These are phyloP conservation scores for Pycnomerus fuliginosus DNA, from an alignment of 2,888 invertebrate genomes.

Conservation along the genomic window DNA sequence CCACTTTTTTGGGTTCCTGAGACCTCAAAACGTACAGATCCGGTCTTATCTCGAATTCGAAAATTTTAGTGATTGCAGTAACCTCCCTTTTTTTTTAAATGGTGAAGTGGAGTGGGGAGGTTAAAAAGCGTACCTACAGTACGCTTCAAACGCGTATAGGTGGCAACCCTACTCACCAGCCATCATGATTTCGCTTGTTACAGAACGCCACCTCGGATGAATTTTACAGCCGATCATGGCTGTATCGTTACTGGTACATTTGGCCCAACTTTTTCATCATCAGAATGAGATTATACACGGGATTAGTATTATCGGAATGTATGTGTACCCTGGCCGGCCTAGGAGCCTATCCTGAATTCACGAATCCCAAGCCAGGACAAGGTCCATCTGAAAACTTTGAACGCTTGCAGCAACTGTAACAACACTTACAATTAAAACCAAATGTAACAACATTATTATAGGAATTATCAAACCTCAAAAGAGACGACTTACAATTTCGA, in stretches of 20 bases:
- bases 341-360: constrained; percentile 83
- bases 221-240: constrained; percentile 68
- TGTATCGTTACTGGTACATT: constrained; percentile 82
- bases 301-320: constrained; percentile 87
- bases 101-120: too few species aligned
- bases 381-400: constrained; percentile 81
- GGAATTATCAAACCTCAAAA: constrained; percentile 9
- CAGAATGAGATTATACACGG: constrained; percentile 86
- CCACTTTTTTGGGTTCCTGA: too few species aligned
- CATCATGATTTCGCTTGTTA: too few species aligned
- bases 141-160: too few species aligned
- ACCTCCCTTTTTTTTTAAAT: too few species aligned
- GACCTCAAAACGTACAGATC: too few species aligned
- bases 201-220: constrained; percentile 82
- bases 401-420: constrained; percentile 57
- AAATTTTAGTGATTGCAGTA: too few species aligned
- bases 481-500: constrained; percentile 67
- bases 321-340: constrained; percentile 88
- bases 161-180: too few species aligned
- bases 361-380: constrained; percentile 73
- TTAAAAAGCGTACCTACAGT: too few species aligned
- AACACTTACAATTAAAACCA: constrained; percentile 26
- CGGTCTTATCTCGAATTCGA: too few species aligned
- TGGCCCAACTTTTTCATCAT: constrained; percentile 86
- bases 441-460: constrained; percentile 6